A percentile compares a stretch with the other conserved stretches of the same genome.
Evolutionary conservation across 2,888 invertebrate genomes (phyloP).

Genomic region (Orthonevra nobilis): DNA sequence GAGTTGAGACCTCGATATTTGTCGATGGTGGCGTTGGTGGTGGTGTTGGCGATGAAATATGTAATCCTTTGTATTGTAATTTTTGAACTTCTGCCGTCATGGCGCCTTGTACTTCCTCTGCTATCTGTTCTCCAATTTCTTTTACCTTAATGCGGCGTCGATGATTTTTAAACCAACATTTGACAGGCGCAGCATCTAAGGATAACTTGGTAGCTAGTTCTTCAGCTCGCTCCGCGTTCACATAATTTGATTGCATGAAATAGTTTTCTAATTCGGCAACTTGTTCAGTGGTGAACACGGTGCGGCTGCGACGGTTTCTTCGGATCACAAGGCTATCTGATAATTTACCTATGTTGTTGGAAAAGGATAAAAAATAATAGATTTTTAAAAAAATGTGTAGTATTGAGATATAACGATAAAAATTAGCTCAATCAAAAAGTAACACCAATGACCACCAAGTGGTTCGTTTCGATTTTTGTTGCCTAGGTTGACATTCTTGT

Average conservation of each 20-base stretch:
- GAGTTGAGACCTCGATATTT: not conserved
- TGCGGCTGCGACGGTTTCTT: conserved; percentile 75
- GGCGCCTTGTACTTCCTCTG: too few species aligned
- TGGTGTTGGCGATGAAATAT: not conserved
- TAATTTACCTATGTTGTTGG: conserved; percentile 72
- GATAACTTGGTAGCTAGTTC: conserved; percentile 74
- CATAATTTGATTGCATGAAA: conserved; percentile 74
- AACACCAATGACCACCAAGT: too few species aligned
- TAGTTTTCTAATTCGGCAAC: conserved; percentile 75
- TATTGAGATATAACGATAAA: too few species aligned
- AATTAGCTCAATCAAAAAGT: too few species aligned
- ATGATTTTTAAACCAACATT: conserved; percentile 77
- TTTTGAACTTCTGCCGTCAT: too few species aligned
- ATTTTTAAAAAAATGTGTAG: too few species aligned
- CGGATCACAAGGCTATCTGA: conserved; percentile 74
- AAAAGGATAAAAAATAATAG: not conserved
- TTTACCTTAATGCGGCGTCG: conserved; percentile 75
- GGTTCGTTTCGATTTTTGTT: too few species aligned
- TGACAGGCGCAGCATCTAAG: conserved; percentile 74
- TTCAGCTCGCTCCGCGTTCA: conserved; percentile 73
- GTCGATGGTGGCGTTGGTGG: conserved; percentile 16
- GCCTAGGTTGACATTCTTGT: too few species aligned
- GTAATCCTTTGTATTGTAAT: not conserved
- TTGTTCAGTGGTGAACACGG: conserved; percentile 75
- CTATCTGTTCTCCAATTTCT: not conserved